Conservation (phyloP, 2,797 vertebrate genomes). For the Sebastiscus tertius region DNA sequence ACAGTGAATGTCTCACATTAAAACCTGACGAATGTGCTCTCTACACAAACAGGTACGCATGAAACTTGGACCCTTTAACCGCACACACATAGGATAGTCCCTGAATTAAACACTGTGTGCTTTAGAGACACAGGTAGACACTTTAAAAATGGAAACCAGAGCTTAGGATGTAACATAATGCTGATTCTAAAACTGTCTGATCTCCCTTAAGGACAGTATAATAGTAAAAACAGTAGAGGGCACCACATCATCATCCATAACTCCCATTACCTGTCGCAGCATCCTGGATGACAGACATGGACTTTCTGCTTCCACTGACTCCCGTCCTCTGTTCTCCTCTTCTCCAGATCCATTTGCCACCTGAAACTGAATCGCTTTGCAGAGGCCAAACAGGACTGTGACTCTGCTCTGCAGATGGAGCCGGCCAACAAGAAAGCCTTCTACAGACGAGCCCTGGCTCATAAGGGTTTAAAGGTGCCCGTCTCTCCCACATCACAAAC, state of each 20-base stretch:
- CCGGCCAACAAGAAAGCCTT: constrained; percentile 91
- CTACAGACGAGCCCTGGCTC: constrained; percentile 93
- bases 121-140: neutral
- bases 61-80: neutral
- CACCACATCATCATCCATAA: constrained; percentile 32
- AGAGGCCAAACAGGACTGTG: constrained; percentile 93
- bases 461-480: constrained; percentile 92
- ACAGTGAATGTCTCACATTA: constrained; percentile 88
- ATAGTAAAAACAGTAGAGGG: constrained; percentile 56
- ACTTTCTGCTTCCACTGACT: neutral
- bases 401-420: constrained; percentile 89
- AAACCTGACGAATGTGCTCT: constrained; percentile 87
- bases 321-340: neutral
- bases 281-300: neutral
- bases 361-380: constrained; percentile 89
- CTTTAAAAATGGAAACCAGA: neutral
- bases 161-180: neutral
- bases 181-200: neutral
- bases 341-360: constrained; percentile 91
- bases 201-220: neutral
- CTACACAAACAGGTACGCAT: constrained; percentile 93
- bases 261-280: neutral
- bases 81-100: neutral
- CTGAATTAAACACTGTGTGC: neutral
- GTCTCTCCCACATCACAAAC: neutral